Evolutionary conservation across 2,113 vertebrate species (phyloP), one percentile per base, ranked within the genome.

Genomic region (Vulpes ferrilata): DNA sequence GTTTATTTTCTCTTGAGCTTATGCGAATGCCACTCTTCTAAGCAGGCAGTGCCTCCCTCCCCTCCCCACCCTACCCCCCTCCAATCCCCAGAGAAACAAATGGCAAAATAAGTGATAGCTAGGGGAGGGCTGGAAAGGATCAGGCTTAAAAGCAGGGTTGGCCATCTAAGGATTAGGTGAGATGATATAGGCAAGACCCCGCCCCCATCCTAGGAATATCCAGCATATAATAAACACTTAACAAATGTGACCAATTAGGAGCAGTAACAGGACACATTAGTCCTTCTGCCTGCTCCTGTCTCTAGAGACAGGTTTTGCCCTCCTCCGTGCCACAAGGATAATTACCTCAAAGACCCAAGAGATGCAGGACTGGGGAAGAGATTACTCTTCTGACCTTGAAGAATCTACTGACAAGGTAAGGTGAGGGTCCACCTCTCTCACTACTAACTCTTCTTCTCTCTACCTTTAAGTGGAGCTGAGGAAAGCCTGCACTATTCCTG

Each of bases 241-340:
- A 84, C 48, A 60, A 76, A 92, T 32, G 55, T 25, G 38, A 60
- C 53, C 38, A 55, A 17, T 62, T 79, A 84, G 19, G 67, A 32
- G 0, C 30, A 53, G 27, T n/a, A 78, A 30, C 64, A 95, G 60
- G 17, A 35, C 22, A 38, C 69, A 16, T 30, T 69, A 43, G 20
- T 64, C 85, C 91, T 85, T 97, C 78, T 90, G 27, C 27, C 48
- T 67, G 84, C 57, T 82, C 69, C 32, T 83, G 23, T 90, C n/a
- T 87, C 60, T 90, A 43, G 7, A 15, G 71, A 62, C 82, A 55
- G 48, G 30, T 22, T 71, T 69, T 89, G n/a, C 3, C 55, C 48
- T 79, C 53, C 69, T 78, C 73, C 30, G n/a, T n/a, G 11, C 19
- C 20, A 69, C n/a, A 55, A 48, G 23, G 11, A 43, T 51, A 55